Conservation (phyloP, 2,797 vertebrate genomes). For the Falco naumanni region DNA sequence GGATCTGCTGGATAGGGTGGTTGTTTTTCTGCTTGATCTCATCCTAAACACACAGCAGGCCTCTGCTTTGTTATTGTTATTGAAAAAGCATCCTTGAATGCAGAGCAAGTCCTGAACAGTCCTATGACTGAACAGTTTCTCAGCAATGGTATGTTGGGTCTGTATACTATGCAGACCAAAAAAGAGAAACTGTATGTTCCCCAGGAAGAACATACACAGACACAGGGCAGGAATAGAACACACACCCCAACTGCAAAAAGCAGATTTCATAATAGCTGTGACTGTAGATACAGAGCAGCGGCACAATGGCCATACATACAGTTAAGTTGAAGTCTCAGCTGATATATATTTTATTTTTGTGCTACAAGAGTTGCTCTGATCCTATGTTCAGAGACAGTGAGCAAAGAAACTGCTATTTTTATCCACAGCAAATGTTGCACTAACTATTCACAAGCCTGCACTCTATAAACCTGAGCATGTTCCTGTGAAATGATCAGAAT, state of each 20-base stretch:
- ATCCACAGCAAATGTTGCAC: not conserved
- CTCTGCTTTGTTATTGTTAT: not conserved
- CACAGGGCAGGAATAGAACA: not conserved
- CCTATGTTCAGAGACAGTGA: not conserved
- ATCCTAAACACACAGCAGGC: not conserved
- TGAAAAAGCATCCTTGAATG: not conserved
- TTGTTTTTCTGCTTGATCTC: not conserved
- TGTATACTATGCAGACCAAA: not conserved
- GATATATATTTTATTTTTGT: not conserved
- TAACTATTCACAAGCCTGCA: not conserved
- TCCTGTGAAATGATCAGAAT: not conserved
- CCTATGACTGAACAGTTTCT: not conserved
- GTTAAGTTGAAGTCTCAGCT: not conserved
- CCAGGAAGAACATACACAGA: not conserved
- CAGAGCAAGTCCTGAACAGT: not conserved
- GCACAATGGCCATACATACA: fast-evolving
- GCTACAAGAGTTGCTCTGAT: not conserved
- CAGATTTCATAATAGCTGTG: not conserved
- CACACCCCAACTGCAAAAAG: not conserved
- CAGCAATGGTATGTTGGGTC: not conserved
- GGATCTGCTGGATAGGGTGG: not conserved
- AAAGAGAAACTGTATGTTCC: not conserved
- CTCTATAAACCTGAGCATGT: not conserved
- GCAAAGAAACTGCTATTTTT: not conserved
- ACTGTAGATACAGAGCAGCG: not conserved